Evolutionary conservation across 2,797 vertebrate species (phyloP), one percentile per base, ranked within the genome.

Genomic region (Amazona ochrocephala): DNA sequence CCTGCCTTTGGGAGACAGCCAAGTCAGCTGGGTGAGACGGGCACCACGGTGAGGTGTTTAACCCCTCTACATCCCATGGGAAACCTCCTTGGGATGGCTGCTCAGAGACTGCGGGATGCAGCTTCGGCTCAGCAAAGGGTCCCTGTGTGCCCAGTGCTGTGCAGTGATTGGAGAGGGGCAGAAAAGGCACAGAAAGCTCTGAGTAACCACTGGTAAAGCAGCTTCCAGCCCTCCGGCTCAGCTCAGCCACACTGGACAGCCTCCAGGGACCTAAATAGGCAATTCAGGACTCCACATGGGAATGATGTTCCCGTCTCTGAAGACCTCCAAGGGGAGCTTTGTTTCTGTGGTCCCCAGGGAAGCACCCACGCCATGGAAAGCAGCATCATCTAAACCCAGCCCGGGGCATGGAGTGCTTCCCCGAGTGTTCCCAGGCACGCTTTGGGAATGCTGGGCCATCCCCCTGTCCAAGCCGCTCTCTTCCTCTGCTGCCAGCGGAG

Each of bases 1-100:
- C 42, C 70, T 95, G 89, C 48, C 70, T 84, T 41, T 96, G 95
- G 95, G 83, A 95, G 85, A 9, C 4, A 0, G 93, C 96, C 96
- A 96, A 96, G 91, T 94, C 93, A 91, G 85, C 93, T 90, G 96
- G 95, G 93, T 88, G 91, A 95, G 76, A 95, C 3, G 6, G 90
- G 93, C 79, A 90, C 87, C 74, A 45, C 0, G 0, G 73, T 73
- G 90, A 81, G 0, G 2, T 16, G 2, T 75, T 71, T 84, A 53
- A 77, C 56, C 73, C 70, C 42, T 73, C 60, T 54, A n/a, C 11
- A 1, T 0, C 0, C 45, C 39, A 50, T 2, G 1, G 24, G 77
- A 78, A 81, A 21, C 7, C 22, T 81, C 51, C 54, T 9, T 26
- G 48, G 22, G 19, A 0, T 1, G 41, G 34, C 67, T 79, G 32